These are phyloP conservation scores for Trachelipus rathkii DNA, from an alignment of 1,140 invertebrate genomes.

Conservation along the genomic window DNA sequence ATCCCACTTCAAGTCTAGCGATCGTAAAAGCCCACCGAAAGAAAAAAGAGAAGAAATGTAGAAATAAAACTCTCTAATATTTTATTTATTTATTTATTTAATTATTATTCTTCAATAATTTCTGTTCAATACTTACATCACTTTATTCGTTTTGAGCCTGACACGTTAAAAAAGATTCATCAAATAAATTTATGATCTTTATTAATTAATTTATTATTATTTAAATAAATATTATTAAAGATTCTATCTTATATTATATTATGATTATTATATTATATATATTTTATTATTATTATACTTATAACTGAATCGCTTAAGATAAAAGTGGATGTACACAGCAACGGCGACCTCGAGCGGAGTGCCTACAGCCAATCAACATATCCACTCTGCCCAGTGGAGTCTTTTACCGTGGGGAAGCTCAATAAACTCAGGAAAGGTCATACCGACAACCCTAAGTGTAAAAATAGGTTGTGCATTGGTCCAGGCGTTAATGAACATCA, in stretches of 20 bases:
- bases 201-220: not conserved
- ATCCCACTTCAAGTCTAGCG: constrained; percentile 90
- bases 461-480: too few species aligned
- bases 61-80: not conserved
- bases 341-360: not conserved
- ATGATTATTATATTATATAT: too few species aligned
- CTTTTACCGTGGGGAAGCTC: not conserved
- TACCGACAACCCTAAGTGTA: too few species aligned
- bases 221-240: not conserved
- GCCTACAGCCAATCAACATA: too few species aligned
- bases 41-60: constrained; percentile 44
- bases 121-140: not conserved
- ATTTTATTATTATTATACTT: too few species aligned
- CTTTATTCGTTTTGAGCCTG: not conserved
- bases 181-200: too few species aligned
- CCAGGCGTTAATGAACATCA: too few species aligned
- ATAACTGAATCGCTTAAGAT: too few species aligned
- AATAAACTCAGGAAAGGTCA: too few species aligned
- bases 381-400: not conserved
- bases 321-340: not conserved
- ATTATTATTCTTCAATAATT: not conserved
- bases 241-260: too few species aligned
- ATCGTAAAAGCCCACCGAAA: constrained; percentile 91
- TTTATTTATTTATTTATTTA: not conserved
- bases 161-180: not conserved